Percentiles rank a stretch among this genome's conserved stretches.
Conservation (phyloP, 1,140 invertebrate species). For the Drosophila willistoni region DNA sequence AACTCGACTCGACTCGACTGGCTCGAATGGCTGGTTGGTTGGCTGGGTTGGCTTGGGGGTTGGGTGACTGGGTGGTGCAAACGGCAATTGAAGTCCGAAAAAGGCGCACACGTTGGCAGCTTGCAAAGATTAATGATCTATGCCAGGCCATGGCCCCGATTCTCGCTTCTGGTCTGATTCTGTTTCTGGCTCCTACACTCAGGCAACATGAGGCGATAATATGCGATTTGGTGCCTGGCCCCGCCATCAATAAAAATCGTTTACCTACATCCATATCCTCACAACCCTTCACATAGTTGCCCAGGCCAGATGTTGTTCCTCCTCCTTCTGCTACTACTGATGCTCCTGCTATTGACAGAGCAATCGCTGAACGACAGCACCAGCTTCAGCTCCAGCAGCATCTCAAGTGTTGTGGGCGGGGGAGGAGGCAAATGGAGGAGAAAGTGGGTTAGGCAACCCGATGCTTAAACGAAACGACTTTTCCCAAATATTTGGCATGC, state of each 20-base stretch:
- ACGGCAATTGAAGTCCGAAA: slow-evolving; percentile 74
- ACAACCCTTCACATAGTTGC: slow-evolving; percentile 34
- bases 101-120: slow-evolving; percentile 77
- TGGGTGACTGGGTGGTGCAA: slow-evolving; percentile 14
- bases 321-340: not conserved
- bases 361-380: slow-evolving; percentile 64
- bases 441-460: not conserved
- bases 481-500: slow-evolving; percentile 69
- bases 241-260: slow-evolving; percentile 73
- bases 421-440: not conserved
- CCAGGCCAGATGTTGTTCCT: slow-evolving; percentile 34
- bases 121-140: slow-evolving; percentile 79
- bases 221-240: slow-evolving; percentile 71
- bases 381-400: not conserved
- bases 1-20: not conserved
- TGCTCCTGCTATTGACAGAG: slow-evolving; percentile 71
- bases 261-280: slow-evolving; percentile 23
- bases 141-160: slow-evolving; percentile 40
- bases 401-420: slow-evolving; percentile 28
- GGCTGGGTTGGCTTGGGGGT: slow-evolving; percentile 3
- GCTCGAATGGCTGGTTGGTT: slow-evolving; percentile 5
- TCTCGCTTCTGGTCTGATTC: slow-evolving; percentile 7
- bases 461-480: slow-evolving; percentile 28
- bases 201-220: slow-evolving; percentile 67
- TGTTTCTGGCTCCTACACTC: slow-evolving; percentile 18